Conservation (phyloP, 2,113 vertebrate genomes). For the zebrafish (Danio rerio) region DNA sequence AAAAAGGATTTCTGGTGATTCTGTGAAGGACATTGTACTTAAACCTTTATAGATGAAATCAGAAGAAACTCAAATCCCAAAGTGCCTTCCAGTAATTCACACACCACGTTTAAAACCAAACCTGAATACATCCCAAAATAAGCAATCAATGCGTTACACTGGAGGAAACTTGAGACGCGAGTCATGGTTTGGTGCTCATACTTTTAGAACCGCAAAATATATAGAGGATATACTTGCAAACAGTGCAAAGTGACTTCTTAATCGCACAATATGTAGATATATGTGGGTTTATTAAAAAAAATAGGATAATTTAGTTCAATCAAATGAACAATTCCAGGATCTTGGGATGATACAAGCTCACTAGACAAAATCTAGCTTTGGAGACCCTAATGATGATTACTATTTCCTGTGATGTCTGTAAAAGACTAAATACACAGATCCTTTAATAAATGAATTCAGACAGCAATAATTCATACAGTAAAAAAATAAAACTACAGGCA, state of each 20-base stretch:
- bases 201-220: not conserved
- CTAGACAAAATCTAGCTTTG: not conserved
- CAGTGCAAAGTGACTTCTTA: not conserved
- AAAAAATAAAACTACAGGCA: no score
- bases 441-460: not conserved
- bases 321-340: not conserved
- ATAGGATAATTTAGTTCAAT: not conserved
- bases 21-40: constrained; percentile 35
- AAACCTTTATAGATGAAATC: not conserved
- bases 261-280: not conserved
- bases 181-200: constrained; percentile 6
- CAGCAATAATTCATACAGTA: not conserved
- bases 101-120: constrained; percentile 36
- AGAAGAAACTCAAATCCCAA: constrained; percentile 22
- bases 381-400: not conserved
- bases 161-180: not conserved
- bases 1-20: not conserved
- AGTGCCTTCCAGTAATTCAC: constrained; percentile 21
- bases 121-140: not conserved
- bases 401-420: not conserved
- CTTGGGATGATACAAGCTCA: not conserved
- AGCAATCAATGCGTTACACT: constrained; percentile 16
- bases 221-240: not conserved
- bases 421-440: not conserved
- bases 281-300: not conserved